phyloP scores from a whole-genome alignment of 2,888 invertebrate genomes.

The Oxycera nigricornis region DNA sequence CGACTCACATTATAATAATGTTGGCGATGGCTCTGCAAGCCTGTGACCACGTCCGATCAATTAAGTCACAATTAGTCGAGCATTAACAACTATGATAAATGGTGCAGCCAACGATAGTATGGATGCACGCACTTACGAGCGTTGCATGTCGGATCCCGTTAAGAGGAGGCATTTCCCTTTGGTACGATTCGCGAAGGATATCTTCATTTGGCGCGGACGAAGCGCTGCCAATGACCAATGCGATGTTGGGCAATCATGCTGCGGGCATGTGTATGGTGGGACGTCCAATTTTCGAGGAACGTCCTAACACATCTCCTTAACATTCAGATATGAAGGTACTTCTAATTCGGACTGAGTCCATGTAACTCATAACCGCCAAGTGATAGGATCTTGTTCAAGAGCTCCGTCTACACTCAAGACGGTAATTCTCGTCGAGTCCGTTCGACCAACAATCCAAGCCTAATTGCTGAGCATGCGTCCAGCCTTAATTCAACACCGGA shows the following conservation, averaged over 20 bases:
- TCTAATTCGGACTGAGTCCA: too few relatives aligned
- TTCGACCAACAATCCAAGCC: not conserved
- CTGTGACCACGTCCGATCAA: conserved; percentile 28
- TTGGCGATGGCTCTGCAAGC: not conserved
- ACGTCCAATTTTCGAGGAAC: too few relatives aligned
- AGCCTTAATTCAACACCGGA: not conserved
- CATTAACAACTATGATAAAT: conserved; percentile 16
- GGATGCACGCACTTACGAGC: not conserved
- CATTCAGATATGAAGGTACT: too few relatives aligned
- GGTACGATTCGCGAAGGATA: not conserved
- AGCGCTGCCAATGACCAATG: too few relatives aligned
- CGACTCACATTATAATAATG: conserved; percentile 11
- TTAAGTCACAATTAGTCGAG: conserved; percentile 25
- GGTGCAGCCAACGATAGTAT: not conserved
- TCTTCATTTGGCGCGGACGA: conserved; percentile 12
- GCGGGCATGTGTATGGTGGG: too few relatives aligned
- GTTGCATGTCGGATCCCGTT: not conserved
- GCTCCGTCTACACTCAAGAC: not conserved
- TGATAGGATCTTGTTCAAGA: too few relatives aligned
- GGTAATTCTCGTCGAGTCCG: not conserved
- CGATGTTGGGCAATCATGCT: too few relatives aligned
- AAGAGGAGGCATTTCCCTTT: not conserved
- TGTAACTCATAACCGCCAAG: too few relatives aligned
- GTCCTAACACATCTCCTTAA: too few relatives aligned
- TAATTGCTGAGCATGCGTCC: not conserved